Evolutionary conservation across 1,140 invertebrate genomes (phyloP).

Genomic region (Octopus bimaculoides): DNA sequence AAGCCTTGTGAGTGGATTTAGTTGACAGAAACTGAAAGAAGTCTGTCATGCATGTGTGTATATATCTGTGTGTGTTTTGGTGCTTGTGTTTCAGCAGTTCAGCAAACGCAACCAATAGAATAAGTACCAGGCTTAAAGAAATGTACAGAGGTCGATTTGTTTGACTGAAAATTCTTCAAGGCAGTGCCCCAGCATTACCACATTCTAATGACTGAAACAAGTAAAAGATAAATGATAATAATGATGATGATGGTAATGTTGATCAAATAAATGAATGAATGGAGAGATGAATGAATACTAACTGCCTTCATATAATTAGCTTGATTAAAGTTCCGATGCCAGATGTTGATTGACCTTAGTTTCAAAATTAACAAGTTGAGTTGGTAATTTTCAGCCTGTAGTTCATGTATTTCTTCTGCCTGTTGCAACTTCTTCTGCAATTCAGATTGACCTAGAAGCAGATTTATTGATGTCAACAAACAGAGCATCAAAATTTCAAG

Average conservation of each 20-base stretch:
- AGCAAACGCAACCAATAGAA: neutral
- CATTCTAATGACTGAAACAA: neutral
- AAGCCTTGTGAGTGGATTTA: no score
- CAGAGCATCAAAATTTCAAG: no score
- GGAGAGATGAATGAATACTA: conserved; percentile 18
- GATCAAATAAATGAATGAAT: neutral
- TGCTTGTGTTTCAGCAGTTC: no score
- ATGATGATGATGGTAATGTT: neutral
- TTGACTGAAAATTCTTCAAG: neutral
- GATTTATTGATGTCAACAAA: no score
- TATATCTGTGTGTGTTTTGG: no score
- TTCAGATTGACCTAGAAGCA: no score
- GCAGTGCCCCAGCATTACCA: neutral
- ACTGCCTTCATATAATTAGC: conserved; percentile 43
- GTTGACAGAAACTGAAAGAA: no score
- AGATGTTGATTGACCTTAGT: conserved; percentile 50
- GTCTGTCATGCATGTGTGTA: no score
- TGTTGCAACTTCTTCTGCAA: conserved; percentile 31
- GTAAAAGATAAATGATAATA: neutral
- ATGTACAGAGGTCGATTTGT: neutral
- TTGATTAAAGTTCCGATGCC: conserved; percentile 45
- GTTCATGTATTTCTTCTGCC: conserved; percentile 36
- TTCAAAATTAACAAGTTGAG: conserved; percentile 47
- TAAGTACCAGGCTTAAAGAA: neutral
- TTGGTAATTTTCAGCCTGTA: conserved; percentile 49